phyloP scores from a whole-genome alignment of 2,113 vertebrate genomes.

The Sebastes schlegelii region DNA sequence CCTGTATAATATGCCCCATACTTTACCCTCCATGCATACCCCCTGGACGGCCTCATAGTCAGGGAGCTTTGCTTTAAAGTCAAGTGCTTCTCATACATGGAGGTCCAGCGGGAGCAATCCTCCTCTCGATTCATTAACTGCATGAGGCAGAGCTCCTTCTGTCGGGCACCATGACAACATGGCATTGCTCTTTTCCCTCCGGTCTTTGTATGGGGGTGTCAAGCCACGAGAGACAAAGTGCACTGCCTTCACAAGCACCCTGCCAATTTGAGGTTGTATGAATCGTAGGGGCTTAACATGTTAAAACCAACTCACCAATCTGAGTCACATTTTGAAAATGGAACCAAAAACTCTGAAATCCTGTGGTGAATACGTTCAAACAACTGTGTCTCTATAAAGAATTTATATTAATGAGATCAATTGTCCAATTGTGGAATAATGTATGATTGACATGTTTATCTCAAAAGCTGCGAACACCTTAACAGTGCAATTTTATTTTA shows the following conservation, averaged over 20 bases:
- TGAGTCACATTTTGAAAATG: conserved; percentile 28
- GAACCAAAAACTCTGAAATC: conserved; percentile 30
- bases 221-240: conserved; percentile 59
- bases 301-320: conserved; percentile 34
- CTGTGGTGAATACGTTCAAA: background rate
- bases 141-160: conserved; percentile 72
- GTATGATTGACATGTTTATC: conserved; percentile 38
- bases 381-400: conserved; percentile 13
- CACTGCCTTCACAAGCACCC: conserved; percentile 54
- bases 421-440: conserved; percentile 21
- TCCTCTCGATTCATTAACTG: conserved; percentile 77
- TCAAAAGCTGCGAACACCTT: background rate
- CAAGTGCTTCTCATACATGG: conserved; percentile 70
- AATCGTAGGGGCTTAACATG: conserved; percentile 52
- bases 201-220: conserved; percentile 55
- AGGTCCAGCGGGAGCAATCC: conserved; percentile 73
- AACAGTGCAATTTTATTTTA: background rate
- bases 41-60: conserved; percentile 42
- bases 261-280: conserved; percentile 57
- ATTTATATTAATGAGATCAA: conserved; percentile 9
- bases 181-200: conserved; percentile 67
- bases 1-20: conserved; percentile 24
- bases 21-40: conserved; percentile 33
- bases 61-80: conserved; percentile 72
- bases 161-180: conserved; percentile 79